These are phyloP conservation scores for Bombylius major DNA, from an alignment of 2,888 invertebrate genomes.

Conservation along the genomic window DNA sequence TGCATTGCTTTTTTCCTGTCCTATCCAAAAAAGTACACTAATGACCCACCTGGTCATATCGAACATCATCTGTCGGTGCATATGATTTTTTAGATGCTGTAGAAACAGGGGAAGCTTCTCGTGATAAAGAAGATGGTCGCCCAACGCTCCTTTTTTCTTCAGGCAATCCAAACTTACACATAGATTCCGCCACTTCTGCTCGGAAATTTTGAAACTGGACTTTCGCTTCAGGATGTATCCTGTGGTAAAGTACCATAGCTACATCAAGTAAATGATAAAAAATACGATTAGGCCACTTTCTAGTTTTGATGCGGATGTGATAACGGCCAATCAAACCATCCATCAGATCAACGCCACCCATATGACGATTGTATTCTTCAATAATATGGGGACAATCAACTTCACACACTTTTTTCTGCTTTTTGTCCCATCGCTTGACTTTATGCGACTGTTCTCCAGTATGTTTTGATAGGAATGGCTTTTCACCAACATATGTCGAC, in stretches of 20 bases:
- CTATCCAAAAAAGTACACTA: too few species aligned
- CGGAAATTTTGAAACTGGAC: neutral
- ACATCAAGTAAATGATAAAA: constrained; percentile 16
- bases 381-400: too few species aligned
- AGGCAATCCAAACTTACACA: neutral
- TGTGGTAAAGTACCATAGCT: constrained; percentile 14
- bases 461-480: too few species aligned
- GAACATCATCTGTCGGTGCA: neutral
- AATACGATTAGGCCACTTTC: constrained; percentile 16
- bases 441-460: too few species aligned
- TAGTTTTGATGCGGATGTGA: constrained; percentile 14
- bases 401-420: too few species aligned
- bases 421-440: too few species aligned
- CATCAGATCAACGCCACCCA: constrained; percentile 19
- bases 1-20: too few species aligned
- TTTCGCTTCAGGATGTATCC: constrained; percentile 5
- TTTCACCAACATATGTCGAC: neutral
- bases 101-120: too few species aligned
- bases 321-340: constrained; percentile 18
- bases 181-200: neutral
- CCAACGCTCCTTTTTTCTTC: neutral
- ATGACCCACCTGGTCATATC: constrained; percentile 1
- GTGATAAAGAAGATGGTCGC: too few species aligned
- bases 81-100: neutral
- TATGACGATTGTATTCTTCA: too few species aligned